Conservation (phyloP, 2,113 vertebrate genomes). For the Ameiurus melas region DNA sequence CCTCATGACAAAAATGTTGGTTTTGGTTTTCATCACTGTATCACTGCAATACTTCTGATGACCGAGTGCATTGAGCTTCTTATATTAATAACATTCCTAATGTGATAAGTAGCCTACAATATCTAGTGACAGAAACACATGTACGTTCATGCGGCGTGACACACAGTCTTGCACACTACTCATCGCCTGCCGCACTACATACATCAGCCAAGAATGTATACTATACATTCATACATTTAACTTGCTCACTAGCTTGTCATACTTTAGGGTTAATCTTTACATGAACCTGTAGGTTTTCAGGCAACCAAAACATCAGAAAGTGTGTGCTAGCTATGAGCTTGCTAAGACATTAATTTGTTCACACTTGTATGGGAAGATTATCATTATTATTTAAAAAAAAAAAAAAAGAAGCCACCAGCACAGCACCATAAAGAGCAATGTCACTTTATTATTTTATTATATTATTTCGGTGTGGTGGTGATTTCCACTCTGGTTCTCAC, state of each 20-base stretch:
- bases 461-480: not conserved
- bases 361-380: not conserved
- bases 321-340: not conserved
- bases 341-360: not conserved
- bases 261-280: not conserved
- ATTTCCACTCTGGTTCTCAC: not conserved
- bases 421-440: not conserved
- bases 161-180: not conserved
- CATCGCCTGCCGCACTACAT: not conserved
- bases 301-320: not conserved
- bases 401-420: no score
- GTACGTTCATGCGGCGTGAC: not conserved
- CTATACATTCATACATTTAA: no score
- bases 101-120: not conserved
- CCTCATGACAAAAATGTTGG: not conserved
- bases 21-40: not conserved
- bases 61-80: not conserved
- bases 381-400: no score
- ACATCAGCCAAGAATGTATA: not conserved
- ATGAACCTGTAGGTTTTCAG: not conserved
- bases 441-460: not conserved
- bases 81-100: not conserved
- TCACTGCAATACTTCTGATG: not conserved
- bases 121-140: not conserved
- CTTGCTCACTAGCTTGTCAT: no score